These are phyloP conservation scores for Eudyptes chrysolophus DNA, from an alignment of 2,113 vertebrate species.

Conservation along the genomic window DNA sequence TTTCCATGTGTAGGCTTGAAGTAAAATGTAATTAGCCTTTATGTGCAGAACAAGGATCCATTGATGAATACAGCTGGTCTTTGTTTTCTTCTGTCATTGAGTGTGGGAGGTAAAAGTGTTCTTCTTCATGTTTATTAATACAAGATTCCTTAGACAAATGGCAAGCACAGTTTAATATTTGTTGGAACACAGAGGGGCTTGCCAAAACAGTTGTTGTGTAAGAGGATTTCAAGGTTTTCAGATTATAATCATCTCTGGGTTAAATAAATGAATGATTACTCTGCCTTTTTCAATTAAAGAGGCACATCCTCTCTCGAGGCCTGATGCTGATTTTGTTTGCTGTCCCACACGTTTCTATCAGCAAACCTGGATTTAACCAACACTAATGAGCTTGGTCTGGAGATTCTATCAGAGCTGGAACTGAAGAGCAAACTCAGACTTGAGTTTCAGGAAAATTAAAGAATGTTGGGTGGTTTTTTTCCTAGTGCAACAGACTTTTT, in stretches of 20 bases:
- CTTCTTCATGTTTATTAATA: conserved; percentile 89
- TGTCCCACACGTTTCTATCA: background rate
- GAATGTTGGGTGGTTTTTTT: background rate
- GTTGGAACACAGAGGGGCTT: conserved; percentile 73
- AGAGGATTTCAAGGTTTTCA: conserved; percentile 73
- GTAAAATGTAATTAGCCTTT: conserved; percentile 88
- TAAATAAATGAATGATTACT: conserved; percentile 74
- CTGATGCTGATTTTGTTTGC: conserved; percentile 29
- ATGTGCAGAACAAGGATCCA: conserved; percentile 87
- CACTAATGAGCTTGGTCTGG: background rate
- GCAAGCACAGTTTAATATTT: conserved; percentile 80
- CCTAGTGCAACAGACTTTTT: background rate
- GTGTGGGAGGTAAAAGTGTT: conserved; percentile 86
- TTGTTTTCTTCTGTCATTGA: conserved; percentile 81
- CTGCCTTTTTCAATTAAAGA: conserved; percentile 66
- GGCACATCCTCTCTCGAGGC: conserved; percentile 33
- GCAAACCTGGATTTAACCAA: conserved; percentile 12
- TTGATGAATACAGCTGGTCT: conserved; percentile 89
- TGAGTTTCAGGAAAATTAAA: background rate
- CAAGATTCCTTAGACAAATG: conserved; percentile 83
- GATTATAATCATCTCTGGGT: conserved; percentile 70
- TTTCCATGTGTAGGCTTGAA: conserved; percentile 88
- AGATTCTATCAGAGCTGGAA: background rate
- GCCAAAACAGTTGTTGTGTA: conserved; percentile 82
- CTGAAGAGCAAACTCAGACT: background rate